These are phyloP conservation scores for Harpalus rufipes DNA, from an alignment of 2,888 invertebrate species.

Conservation along the genomic window DNA sequence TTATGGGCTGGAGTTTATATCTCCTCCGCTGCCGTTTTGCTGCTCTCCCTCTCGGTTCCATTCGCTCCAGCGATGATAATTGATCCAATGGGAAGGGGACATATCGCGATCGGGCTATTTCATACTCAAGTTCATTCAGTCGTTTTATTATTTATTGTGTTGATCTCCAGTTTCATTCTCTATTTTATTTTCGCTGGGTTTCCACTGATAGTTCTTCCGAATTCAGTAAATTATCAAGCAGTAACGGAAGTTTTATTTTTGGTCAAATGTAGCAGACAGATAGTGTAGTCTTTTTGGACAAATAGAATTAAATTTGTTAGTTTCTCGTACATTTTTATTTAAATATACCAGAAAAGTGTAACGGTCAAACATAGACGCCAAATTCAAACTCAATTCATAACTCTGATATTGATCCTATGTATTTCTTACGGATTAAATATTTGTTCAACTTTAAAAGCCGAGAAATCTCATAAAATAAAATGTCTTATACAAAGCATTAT, in stretches of 20 bases:
- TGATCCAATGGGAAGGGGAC: constrained; percentile 15
- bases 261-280: not conserved
- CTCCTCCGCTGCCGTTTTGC: constrained; percentile 13
- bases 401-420: too few species aligned
- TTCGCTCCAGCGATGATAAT: constrained; percentile 35
- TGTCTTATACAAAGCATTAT: too few species aligned
- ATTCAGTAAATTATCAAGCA: not conserved
- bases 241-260: not conserved
- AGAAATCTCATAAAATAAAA: too few species aligned
- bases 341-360: too few species aligned
- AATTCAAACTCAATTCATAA: too few species aligned
- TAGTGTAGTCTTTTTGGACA: too few species aligned
- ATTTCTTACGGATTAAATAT: too few species aligned
- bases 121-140: not conserved
- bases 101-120: not conserved
- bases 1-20: constrained; percentile 48
- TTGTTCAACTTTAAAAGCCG: too few species aligned
- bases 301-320: too few species aligned
- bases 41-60: not conserved
- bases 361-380: too few species aligned
- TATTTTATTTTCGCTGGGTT: not conserved
- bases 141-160: constrained; percentile 6
- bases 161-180: not conserved
- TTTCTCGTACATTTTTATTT: too few species aligned
- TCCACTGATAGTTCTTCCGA: not conserved